These are phyloP conservation scores for Clanis bilineata DNA, from an alignment of 2,888 invertebrate genomes.

Conservation along the genomic window DNA sequence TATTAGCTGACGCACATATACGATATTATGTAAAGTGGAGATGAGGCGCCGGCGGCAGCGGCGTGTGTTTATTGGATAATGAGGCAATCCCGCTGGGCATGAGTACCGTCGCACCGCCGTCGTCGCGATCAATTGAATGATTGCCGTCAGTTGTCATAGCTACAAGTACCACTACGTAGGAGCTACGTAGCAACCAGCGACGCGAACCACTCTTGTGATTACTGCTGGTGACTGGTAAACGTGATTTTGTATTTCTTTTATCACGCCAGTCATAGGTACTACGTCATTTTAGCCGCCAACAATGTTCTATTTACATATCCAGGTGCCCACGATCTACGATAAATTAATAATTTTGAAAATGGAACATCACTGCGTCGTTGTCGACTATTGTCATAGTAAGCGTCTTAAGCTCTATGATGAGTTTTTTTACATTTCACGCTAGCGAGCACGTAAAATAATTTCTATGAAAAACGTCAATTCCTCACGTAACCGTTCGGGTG, in stretches of 20 bases:
- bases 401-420: no score
- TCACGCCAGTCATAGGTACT: neutral
- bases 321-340: no score
- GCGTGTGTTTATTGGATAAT: conserved; percentile 67
- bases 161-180: conserved; percentile 30
- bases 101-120: conserved; percentile 14
- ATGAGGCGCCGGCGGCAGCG: conserved; percentile 45
- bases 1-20: conserved; percentile 22
- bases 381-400: no score
- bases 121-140: conserved; percentile 68
- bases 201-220: neutral
- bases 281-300: no score
- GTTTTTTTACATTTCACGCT: no score
- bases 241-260: neutral
- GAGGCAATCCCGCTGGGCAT: conserved; percentile 59
- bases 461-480: no score
- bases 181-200: conserved; percentile 8
- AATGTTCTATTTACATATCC: no score
- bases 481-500: no score
- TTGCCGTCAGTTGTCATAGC: conserved; percentile 60
- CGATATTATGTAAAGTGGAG: conserved; percentile 40
- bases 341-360: no score
- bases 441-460: no score
- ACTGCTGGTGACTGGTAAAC: neutral
- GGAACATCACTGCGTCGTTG: no score